Base-by-base conservation (phyloP, 2,113 vertebrate genomes). In the Notiomystis cincta region DNA sequence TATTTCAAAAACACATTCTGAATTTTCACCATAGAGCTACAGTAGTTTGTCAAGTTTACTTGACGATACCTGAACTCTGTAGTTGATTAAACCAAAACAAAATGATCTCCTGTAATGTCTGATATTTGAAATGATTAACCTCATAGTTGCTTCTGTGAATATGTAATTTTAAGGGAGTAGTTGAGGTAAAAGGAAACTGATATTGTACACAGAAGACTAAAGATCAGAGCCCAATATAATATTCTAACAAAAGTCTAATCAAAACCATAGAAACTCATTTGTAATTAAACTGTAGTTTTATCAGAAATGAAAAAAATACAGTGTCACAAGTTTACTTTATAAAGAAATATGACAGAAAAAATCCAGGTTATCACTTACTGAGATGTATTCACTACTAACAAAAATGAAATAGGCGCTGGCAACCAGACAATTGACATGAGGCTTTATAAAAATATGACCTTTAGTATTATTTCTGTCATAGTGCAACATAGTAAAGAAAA, bases 1-100 rank as follows among this genome's bases (percentile, higher is more conserved):
- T 85, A 91, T 85, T 93, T 94, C 70, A 87, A 57, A 93, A 84
- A 78, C 13, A 50, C 23, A 83, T 90, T 95, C 50, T 72, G n/a
- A 69, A 58, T 86, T 92, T 96, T 91, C 33, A 56, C 71, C 15
- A 89, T 15, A 94, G 57, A 76, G 19, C 12, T 91, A 20, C 51
- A 38, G 38, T 45, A 90, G 24, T 51, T 61, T 82, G 31, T 58
- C 64, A 93, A 78, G 20, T 45, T 28, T 92, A 67, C 33, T 75
- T 89, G 35, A 69, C 8, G 10, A 65, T 93, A 69, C 13, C 76
- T 89, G 35, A 86, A 88, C 7, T 73, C 78, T 62, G 12, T 33
- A 58, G 13, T 15, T 58, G 24, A 93, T 44, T 33, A 90, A 95
- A 73, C 3, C 4, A 51, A 58, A 40, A 17, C 17, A 67, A 83